These are phyloP conservation scores for Tetanocera ferruginea DNA, from an alignment of 2,888 invertebrate genomes.

Conservation along the genomic window DNA sequence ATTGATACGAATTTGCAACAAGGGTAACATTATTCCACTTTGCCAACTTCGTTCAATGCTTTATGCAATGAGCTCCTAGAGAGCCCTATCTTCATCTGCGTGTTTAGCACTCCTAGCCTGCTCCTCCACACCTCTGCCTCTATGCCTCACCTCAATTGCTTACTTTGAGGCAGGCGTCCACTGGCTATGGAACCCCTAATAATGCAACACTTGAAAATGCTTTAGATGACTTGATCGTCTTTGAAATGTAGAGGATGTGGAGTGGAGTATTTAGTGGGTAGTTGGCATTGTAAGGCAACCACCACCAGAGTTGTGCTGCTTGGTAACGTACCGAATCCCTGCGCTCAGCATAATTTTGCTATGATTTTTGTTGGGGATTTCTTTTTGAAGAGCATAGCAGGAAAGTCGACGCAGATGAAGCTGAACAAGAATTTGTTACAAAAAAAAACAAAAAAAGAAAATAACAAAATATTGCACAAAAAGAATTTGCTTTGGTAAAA, in stretches of 20 bases:
- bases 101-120: not conserved
- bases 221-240: conserved; percentile 30
- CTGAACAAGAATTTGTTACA: not conserved
- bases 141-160: not conserved
- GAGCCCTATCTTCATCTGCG: not conserved
- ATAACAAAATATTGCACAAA: not conserved
- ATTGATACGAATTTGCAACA: conserved; percentile 40
- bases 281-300: not conserved
- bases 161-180: not conserved
- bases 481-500: not conserved
- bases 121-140: not conserved
- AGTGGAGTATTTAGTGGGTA: not conserved
- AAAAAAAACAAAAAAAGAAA: not conserved
- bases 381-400: not conserved
- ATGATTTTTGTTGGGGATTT: conserved; percentile 9
- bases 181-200: not conserved
- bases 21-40: conserved; percentile 37
- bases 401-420: conserved; percentile 12
- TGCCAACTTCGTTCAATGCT: conserved; percentile 20
- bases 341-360: conserved; percentile 3
- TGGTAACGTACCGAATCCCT: not conserved
- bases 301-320: not conserved
- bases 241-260: conserved; percentile 3
- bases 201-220: conserved; percentile 31
- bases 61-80: not conserved